phyloP scores from a whole-genome alignment of 2,113 vertebrate genomes.

The Muntiacus muntjak region DNA sequence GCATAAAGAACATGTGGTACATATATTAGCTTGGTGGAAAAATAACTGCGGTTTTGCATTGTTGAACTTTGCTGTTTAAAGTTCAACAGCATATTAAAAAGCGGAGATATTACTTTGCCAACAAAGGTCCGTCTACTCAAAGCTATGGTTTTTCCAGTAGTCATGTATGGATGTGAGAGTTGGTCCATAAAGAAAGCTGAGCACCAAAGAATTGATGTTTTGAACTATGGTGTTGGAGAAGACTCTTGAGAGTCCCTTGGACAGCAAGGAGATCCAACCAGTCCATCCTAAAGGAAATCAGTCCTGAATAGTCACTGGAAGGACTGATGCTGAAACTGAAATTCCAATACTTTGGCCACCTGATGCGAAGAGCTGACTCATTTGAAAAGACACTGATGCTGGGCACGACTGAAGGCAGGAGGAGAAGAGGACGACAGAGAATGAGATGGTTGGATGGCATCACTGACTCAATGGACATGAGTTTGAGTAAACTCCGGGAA shows the following conservation, averaged over 20 bases:
- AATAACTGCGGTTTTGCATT: neutral
- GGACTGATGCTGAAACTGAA: neutral
- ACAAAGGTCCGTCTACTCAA: neutral
- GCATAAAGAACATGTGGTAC: neutral
- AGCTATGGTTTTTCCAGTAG: neutral
- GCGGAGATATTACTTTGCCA: neutral
- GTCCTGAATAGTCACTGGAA: neutral
- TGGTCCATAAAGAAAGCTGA: neutral
- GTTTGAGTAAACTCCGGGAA: neutral
- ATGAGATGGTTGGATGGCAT: neutral
- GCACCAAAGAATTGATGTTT: neutral
- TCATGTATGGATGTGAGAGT: neutral
- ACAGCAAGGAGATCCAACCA: neutral
- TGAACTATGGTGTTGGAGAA: neutral
- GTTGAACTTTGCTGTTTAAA: neutral
- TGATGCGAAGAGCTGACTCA: neutral
- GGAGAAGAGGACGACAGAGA: neutral
- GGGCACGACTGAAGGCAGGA: fast-evolving
- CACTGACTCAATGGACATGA: neutral
- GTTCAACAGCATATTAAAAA: neutral
- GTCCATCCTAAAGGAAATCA: neutral
- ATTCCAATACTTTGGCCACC: neutral
- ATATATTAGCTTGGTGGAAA: neutral
- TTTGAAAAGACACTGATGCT: neutral
- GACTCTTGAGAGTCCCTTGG: neutral